Percentiles rank a stretch among this genome's conserved stretches.
Conservation (phyloP, 2,888 invertebrate genomes). For the Mesorhabditis belari region DNA sequence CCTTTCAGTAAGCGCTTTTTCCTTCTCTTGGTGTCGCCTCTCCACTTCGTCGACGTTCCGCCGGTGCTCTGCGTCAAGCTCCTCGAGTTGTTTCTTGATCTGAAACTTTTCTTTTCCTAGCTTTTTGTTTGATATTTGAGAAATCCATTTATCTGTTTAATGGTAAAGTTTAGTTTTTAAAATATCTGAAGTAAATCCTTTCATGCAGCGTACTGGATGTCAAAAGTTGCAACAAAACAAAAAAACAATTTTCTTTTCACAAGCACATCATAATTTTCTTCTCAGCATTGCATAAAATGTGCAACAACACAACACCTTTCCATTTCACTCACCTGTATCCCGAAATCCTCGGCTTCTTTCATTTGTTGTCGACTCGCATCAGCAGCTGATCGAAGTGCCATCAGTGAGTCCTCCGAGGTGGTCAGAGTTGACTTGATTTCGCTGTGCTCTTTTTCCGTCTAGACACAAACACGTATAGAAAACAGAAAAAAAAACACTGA, state of each 20-base stretch:
- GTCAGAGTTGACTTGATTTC: not conserved
- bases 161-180: not conserved
- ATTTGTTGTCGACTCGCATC: not conserved
- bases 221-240: no score
- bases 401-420: not conserved
- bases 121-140: no score
- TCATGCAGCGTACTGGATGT: no score
- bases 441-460: not conserved
- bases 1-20: conserved; percentile 1
- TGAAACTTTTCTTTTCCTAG: no score
- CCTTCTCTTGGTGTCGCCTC: not conserved
- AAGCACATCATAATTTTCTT: no score
- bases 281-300: no score
- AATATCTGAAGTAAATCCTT: not conserved
- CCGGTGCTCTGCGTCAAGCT: conserved; percentile 8
- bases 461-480: not conserved
- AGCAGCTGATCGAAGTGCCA: not conserved
- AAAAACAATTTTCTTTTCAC: no score
- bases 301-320: no score
- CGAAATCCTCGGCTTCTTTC: not conserved
- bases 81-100: conserved; percentile 10
- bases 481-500: no score
- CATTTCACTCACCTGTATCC: no score
- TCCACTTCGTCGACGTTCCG: conserved; percentile 1
- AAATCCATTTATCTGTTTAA: not conserved